These are phyloP conservation scores for Griposia aprilina DNA, from an alignment of 2,888 invertebrate genomes.

Conservation along the genomic window DNA sequence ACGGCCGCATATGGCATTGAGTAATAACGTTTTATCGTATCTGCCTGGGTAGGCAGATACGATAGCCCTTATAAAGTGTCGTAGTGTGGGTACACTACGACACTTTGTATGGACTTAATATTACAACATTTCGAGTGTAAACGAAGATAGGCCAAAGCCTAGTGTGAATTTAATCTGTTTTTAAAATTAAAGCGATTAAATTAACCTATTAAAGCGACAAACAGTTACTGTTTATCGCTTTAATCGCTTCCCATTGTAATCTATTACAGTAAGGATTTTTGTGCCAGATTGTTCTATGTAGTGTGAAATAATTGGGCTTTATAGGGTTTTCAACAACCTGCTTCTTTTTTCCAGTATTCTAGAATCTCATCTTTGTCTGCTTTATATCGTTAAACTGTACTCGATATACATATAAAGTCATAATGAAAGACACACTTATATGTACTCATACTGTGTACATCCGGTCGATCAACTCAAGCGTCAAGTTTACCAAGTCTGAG, in stretches of 20 bases:
- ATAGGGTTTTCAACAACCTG: background rate
- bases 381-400: background rate
- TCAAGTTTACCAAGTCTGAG: conserved; percentile 23
- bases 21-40: conserved; percentile 79
- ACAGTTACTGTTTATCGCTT: conserved; percentile 14
- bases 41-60: too few species aligned
- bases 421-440: background rate
- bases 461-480: conserved; percentile 28
- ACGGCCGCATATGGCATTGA: conserved; percentile 79
- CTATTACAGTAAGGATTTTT: background rate
- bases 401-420: background rate
- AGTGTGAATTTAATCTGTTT: conserved; percentile 39
- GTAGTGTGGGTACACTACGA: too few species aligned
- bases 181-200: too few species aligned
- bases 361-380: background rate
- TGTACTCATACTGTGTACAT: background rate
- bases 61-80: too few species aligned
- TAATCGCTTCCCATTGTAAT: conserved; percentile 24
- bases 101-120: conserved; percentile 80
- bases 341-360: background rate
- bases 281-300: background rate
- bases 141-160: conserved; percentile 43
- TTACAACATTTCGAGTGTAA: conserved; percentile 73
- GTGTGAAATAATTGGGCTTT: background rate
- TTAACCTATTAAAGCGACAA: too few species aligned